phyloP scores from a whole-genome alignment of 2,888 invertebrate genomes.

The Eueremaeus valkanovi region DNA sequence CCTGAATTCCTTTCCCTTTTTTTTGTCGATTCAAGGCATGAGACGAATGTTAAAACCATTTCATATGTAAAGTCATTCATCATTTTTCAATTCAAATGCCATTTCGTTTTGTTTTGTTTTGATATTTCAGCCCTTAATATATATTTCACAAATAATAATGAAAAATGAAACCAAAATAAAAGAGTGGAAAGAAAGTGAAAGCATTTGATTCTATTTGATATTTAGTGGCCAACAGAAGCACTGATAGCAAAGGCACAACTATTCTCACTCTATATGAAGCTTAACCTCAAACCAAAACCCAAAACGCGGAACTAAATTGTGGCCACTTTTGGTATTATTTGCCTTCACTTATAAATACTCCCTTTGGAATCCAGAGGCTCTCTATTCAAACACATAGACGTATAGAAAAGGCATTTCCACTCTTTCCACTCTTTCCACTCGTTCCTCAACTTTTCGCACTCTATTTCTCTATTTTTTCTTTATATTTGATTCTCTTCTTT shows the following conservation, averaged over 20 bases:
- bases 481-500: background rate
- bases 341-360: constrained; percentile 25
- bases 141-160: constrained; percentile 10
- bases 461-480: background rate
- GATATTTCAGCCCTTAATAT: background rate
- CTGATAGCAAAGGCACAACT: background rate
- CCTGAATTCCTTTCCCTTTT: background rate
- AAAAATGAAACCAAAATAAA: constrained; percentile 17
- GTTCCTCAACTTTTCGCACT: constrained; percentile 2
- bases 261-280: background rate
- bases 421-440: background rate
- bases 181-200: constrained; percentile 17
- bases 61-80: constrained; percentile 28
- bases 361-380: background rate
- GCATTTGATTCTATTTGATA: constrained; percentile 1
- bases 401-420: constrained; percentile 9
- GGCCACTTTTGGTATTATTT: constrained; percentile 34
- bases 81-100: constrained; percentile 26
- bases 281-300: constrained; percentile 33
- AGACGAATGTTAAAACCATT: constrained; percentile 1
- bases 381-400: constrained; percentile 20
- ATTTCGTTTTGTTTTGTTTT: constrained; percentile 24
- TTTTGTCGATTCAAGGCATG: background rate
- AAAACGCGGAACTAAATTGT: constrained; percentile 32
- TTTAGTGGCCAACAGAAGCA: no score